phyloP scores from a whole-genome alignment of 2,797 vertebrate genomes.

The Champsocephalus gunnari region DNA sequence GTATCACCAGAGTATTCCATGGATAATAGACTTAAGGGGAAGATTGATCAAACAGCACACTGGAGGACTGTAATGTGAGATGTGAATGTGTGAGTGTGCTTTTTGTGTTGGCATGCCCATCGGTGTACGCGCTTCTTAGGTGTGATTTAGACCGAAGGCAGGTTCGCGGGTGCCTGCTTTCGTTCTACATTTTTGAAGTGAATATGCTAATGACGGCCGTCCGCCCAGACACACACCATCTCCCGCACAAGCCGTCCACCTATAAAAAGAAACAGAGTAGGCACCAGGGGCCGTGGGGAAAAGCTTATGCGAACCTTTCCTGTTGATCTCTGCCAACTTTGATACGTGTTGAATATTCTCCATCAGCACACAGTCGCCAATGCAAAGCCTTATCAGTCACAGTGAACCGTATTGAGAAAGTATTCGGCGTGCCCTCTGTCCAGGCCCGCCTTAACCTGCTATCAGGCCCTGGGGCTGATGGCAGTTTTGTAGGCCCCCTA shows the following conservation, averaged over 20 bases:
- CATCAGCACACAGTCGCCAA: constrained; percentile 43
- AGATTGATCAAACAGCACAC: constrained; percentile 81
- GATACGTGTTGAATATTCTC: constrained; percentile 55
- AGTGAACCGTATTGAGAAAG: constrained; percentile 33
- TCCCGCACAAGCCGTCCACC: constrained; percentile 45
- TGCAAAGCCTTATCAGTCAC: constrained; percentile 41
- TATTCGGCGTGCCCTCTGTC: constrained; percentile 16
- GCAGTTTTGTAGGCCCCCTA: too few relatives aligned
- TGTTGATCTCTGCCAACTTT: constrained; percentile 56
- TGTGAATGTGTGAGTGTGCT: constrained; percentile 42
- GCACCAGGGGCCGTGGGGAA: constrained; percentile 26
- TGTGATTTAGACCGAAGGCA: constrained; percentile 34
- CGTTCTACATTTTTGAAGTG: constrained; percentile 39
- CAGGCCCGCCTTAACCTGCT: not conserved
- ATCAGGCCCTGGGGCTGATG: too few relatives aligned
- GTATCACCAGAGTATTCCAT: constrained; percentile 74
- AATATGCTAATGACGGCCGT: constrained; percentile 55
- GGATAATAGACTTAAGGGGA: constrained; percentile 81
- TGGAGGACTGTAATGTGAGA: constrained; percentile 72
- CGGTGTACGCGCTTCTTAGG: constrained; percentile 30
- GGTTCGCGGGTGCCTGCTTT: constrained; percentile 54
- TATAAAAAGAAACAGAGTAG: constrained; percentile 38
- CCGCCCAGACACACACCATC: constrained; percentile 11
- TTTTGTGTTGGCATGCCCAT: not conserved
- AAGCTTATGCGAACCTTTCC: constrained; percentile 54